Percentiles rank a stretch among this genome's conserved stretches.
phyloP scores from a whole-genome alignment of 2,797 vertebrate genomes.

The Anolis apletophallus region DNA sequence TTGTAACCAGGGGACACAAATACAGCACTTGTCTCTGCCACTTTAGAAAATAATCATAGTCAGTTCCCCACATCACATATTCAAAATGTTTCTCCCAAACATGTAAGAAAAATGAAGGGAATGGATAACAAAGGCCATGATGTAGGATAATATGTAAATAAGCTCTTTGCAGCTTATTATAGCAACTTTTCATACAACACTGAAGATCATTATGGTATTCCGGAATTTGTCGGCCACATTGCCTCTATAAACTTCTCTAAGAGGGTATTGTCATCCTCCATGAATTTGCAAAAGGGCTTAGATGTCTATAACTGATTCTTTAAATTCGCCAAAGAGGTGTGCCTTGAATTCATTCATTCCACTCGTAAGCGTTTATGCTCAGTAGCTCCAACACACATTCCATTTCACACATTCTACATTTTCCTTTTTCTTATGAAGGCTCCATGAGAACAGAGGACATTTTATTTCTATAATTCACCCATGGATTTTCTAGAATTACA shows the following conservation, averaged over 20 bases:
- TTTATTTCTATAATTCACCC: neutral
- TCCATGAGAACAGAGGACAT: neutral
- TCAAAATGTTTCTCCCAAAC: neutral
- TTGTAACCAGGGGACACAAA: too few relatives aligned
- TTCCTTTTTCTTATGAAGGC: neutral
- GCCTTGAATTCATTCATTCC: neutral
- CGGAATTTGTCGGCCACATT: neutral
- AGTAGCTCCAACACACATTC: neutral
- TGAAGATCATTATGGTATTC: neutral
- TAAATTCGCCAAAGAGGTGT: neutral
- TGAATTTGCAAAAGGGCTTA: neutral
- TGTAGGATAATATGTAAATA: neutral
- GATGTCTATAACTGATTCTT: neutral
- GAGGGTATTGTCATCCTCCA: neutral
- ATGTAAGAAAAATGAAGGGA: neutral
- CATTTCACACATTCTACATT: neutral
- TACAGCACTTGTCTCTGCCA: too few relatives aligned
- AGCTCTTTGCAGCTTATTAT: neutral
- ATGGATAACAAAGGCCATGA: neutral
- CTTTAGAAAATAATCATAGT: too few relatives aligned
- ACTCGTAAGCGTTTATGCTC: neutral
- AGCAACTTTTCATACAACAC: neutral
- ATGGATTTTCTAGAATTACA: neutral
- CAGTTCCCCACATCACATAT: too few relatives aligned
- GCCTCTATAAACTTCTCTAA: neutral